Evolutionary conservation across 1,140 invertebrate species (phyloP).

Genomic region (Ruditapes philippinarum): DNA sequence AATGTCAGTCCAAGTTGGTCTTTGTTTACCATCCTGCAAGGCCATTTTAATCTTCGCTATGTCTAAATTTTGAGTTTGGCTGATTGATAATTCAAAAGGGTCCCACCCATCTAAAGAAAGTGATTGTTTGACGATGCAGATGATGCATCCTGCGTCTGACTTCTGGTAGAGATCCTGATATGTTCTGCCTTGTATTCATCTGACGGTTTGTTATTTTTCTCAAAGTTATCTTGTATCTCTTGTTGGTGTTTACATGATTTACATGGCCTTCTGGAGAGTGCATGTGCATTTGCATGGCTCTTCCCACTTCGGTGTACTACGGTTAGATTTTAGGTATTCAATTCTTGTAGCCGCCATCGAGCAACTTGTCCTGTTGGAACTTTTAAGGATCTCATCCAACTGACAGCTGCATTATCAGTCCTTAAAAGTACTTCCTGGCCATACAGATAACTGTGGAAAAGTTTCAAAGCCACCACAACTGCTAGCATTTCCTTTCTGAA

Average conservation of each 20-base stretch:
- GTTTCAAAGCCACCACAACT: too few species aligned
- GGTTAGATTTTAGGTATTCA: constrained; percentile 74
- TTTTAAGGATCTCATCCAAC: too few species aligned
- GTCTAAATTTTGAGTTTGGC: too few species aligned
- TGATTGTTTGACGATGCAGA: background rate
- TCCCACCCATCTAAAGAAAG: too few species aligned
- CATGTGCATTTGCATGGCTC: too few species aligned
- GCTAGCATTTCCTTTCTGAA: constrained; percentile 65
- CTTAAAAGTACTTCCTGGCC: constrained; percentile 60
- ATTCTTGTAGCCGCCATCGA: constrained; percentile 76
- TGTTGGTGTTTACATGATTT: constrained; percentile 32
- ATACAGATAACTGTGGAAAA: too few species aligned
- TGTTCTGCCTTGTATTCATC: too few species aligned
- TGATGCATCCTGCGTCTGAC: background rate
- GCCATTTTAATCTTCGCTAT: background rate
- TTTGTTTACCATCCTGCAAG: background rate
- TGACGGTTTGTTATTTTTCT: background rate
- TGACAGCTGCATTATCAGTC: too few species aligned
- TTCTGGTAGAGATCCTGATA: too few species aligned
- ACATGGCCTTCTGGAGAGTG: background rate
- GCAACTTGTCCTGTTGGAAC: constrained; percentile 71
- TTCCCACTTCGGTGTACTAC: constrained; percentile 70
- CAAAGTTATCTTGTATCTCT: background rate
- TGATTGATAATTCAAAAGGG: too few species aligned
- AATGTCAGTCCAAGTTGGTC: background rate